phyloP scores from a whole-genome alignment of 2,113 vertebrate genomes.

The Mormyrus lacerda region DNA sequence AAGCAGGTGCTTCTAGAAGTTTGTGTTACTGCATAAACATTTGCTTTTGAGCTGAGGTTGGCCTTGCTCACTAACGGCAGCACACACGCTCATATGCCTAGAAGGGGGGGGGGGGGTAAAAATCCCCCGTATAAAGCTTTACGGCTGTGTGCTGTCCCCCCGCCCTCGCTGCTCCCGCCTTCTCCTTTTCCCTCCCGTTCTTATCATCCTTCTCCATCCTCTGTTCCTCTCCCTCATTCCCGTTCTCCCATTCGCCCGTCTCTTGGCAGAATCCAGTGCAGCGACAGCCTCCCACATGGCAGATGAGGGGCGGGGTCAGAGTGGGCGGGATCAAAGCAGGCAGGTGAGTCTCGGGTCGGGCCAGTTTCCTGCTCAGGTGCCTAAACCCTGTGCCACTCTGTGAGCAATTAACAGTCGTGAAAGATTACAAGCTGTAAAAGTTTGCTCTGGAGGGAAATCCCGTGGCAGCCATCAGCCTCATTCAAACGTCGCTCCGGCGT shows the following conservation, averaged over 20 bases:
- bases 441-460: not conserved
- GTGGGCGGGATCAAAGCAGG: not conserved
- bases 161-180: not conserved
- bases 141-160: not conserved
- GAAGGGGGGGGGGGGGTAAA: not conserved
- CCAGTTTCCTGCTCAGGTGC: not conserved
- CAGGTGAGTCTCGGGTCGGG: not conserved
- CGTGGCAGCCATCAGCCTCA: not conserved
- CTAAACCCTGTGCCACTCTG: not conserved
- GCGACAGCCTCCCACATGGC: not conserved
- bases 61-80: not conserved
- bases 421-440: constrained; percentile 3
- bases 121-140: not conserved
- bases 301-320: not conserved
- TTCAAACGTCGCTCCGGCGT: not conserved
- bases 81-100: not conserved
- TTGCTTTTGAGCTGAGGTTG: constrained; percentile 56
- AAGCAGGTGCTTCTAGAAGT: constrained; percentile 58
- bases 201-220: not conserved
- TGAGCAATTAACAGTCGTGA: not conserved
- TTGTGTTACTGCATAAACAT: constrained; percentile 53
- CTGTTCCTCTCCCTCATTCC: constrained; percentile 4
- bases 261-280: not conserved
- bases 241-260: constrained; percentile 27
- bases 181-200: not conserved